Base-by-base conservation (phyloP, 2,113 vertebrate species). In the Istiophorus platypterus region DNA sequence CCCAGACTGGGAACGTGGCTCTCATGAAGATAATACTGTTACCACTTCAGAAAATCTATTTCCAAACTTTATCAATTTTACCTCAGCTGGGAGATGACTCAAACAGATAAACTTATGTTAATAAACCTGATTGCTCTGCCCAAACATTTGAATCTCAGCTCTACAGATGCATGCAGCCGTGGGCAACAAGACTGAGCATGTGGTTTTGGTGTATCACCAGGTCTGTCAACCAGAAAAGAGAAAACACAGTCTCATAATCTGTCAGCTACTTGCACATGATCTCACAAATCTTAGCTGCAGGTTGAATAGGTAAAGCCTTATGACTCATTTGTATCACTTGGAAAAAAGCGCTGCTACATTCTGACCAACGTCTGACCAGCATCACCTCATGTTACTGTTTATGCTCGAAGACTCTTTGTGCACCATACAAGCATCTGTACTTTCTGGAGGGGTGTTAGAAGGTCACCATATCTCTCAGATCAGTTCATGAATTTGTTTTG, bases 191-290 rank as follows among this genome's bases (percentile, higher is more conserved):
- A 34, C 37, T n/a, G 47, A 24, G 9, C 68, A 61, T 61, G 81
- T 17, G 3, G 34, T 26, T 13, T 13, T 15, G 41, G 4, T 34
- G 37, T 20, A 52, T 62, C 26, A 54, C 14, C 26, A 54, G 18
- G 5, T 24, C 56, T 47, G 37, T 11, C 31, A 68, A 75, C 0
- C 29, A 42, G 8, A 26, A 37, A 22, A 3, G 12, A 45, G 7
- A 4, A 57, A 47, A 49, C 20, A 10, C 13, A 64, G n/a, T 52
- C 37, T 70, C 42, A 71, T 66, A 68, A 85, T 76, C 54, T 20
- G 54, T 39, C 7, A 37, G 27, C 24, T 76, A 47, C 61, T 52
- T 73, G 18, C 58, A 72, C 59, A 52, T 42, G 29, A 69, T 64
- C 52, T 58, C 66, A 68, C 10, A 59, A n/a, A 15, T 3, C 20